These are phyloP conservation scores for Papilio gigon DNA, from an alignment of 2,888 invertebrate genomes.

Conservation along the genomic window DNA sequence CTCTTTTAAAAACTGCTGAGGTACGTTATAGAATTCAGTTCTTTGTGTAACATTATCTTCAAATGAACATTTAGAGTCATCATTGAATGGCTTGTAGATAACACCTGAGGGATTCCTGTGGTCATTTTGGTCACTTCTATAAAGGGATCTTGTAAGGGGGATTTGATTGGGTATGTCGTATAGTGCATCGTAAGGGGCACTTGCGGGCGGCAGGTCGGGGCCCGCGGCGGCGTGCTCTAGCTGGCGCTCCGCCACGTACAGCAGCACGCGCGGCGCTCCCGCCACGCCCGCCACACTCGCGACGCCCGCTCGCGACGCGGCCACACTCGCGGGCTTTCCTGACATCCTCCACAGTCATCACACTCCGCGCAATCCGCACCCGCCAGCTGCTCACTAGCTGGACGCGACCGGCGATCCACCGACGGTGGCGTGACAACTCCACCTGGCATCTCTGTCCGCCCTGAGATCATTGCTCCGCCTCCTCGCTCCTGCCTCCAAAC, in stretches of 20 bases:
- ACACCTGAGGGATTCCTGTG: conserved; percentile 57
- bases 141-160: conserved; percentile 58
- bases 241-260: conserved; percentile 81
- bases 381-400: conserved; percentile 75
- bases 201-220: conserved; percentile 59
- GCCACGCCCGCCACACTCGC: conserved; percentile 76
- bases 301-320: conserved; percentile 80
- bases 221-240: conserved; percentile 78
- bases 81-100: conserved; percentile 64
- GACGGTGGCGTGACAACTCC: conserved; percentile 59
- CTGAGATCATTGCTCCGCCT: conserved; percentile 72
- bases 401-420: conserved; percentile 65
- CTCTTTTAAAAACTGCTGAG: conserved; percentile 66
- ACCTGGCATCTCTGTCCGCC: conserved; percentile 71
- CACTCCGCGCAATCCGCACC: conserved; percentile 84
- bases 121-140: conserved; percentile 59
- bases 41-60: conserved; percentile 57
- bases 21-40: conserved; percentile 60
- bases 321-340: conserved; percentile 89
- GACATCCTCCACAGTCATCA: conserved; percentile 90
- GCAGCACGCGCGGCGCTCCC: conserved; percentile 79
- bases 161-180: conserved; percentile 63
- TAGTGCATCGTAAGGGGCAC: conserved; percentile 58
- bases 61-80: conserved; percentile 62
- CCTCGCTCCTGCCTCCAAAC: conserved; percentile 58